Evolutionary conservation across 30 jellyfish, hydroid and myxozoan genomes (phyloP).

Genomic region (Hydra vulgaris): DNA sequence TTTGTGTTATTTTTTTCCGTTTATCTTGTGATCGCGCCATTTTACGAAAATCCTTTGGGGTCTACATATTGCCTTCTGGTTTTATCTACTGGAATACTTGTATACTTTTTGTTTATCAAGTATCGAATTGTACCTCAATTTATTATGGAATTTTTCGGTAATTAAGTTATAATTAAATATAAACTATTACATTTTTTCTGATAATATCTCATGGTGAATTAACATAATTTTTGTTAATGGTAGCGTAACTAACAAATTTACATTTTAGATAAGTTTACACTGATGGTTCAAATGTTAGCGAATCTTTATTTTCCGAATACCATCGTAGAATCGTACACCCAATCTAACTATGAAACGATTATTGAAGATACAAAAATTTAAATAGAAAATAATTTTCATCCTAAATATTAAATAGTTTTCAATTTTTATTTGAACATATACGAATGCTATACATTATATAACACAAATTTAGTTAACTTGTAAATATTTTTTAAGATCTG

Average conservation of each 20-base stretch:
- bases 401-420: too few species aligned
- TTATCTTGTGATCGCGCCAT: constrained; percentile 32
- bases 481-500: too few species aligned
- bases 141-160: background rate
- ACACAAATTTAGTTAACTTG: too few species aligned
- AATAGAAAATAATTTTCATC: too few species aligned
- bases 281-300: background rate
- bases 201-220: too few species aligned
- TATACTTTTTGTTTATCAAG: constrained; percentile 6
- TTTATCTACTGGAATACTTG: constrained; percentile 21
- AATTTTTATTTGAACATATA: too few species aligned
- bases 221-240: too few species aligned
- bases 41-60: constrained; percentile 19
- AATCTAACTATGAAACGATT: background rate
- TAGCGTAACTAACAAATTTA: too few species aligned
- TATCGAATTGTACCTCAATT: constrained; percentile 9
- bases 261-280: background rate
- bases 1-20: constrained; percentile 20
- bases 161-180: too few species aligned
- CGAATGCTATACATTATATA: too few species aligned
- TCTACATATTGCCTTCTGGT: constrained; percentile 18
- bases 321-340: background rate
- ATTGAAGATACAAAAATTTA: background rate
- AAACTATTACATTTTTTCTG: too few species aligned
- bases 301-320: background rate